These are phyloP conservation scores for Caenorhabditis sulstoni DNA, from an alignment of 2,888 invertebrate genomes.

Conservation along the genomic window DNA sequence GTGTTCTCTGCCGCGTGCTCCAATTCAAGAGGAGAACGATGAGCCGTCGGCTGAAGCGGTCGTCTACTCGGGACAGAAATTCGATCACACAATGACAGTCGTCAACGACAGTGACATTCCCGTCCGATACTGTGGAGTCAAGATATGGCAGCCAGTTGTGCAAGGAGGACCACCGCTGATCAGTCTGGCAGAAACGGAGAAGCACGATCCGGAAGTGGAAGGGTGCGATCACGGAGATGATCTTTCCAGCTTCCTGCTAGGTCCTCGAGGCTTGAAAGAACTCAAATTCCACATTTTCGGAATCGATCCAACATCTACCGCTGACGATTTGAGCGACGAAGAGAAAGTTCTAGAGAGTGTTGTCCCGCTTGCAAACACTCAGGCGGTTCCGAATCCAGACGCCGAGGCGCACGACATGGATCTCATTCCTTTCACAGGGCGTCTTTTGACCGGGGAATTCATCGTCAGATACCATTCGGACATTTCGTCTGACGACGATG, in stretches of 20 bases:
- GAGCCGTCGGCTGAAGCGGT: slow-evolving; percentile 75
- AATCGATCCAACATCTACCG: slow-evolving; percentile 77
- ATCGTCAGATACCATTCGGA: slow-evolving; percentile 76
- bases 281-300: slow-evolving; percentile 78
- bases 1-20: slow-evolving; percentile 75
- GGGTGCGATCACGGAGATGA: slow-evolving; percentile 38
- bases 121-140: slow-evolving; percentile 69
- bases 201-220: slow-evolving; percentile 17
- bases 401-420: slow-evolving; percentile 69
- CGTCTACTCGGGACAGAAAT: slow-evolving; percentile 79
- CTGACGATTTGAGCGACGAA: slow-evolving; percentile 71
- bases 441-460: slow-evolving; percentile 76
- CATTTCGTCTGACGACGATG: slow-evolving; percentile 64
- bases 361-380: slow-evolving; percentile 62
- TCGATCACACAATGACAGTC: slow-evolving; percentile 74
- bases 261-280: slow-evolving; percentile 64
- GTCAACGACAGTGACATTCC: slow-evolving; percentile 70
- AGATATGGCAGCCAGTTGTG: slow-evolving; percentile 68
- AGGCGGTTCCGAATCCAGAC: slow-evolving; percentile 49
- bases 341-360: slow-evolving; percentile 66
- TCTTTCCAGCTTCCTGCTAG: slow-evolving; percentile 52
- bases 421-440: slow-evolving; percentile 78
- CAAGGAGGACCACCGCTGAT: slow-evolving; percentile 76
- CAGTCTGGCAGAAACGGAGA: slow-evolving; percentile 53
- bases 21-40: slow-evolving; percentile 73